phyloP scores from a whole-genome alignment of 2,888 invertebrate species.

The Sinohyriopsis cumingii region DNA sequence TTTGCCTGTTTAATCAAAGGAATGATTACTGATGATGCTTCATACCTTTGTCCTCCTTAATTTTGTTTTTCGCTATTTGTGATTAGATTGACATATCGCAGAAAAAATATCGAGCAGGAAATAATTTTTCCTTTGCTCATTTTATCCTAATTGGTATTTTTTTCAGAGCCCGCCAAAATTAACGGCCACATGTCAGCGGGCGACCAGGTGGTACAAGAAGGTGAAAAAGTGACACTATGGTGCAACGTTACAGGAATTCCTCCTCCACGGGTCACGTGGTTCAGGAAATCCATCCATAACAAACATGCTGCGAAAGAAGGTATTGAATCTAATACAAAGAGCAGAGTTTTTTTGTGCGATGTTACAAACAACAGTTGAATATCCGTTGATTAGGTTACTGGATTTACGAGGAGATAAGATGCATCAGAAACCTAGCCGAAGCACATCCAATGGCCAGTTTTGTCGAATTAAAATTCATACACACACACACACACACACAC shows the following conservation, averaged over 20 bases:
- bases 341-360: not conserved
- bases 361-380: not conserved
- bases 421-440: too few relatives aligned
- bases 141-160: not conserved
- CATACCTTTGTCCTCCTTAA: too few relatives aligned
- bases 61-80: too few relatives aligned
- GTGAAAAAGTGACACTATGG: constrained; percentile 92
- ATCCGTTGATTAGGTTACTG: too few relatives aligned
- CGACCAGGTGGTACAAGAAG: constrained; percentile 92
- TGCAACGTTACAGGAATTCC: constrained; percentile 85
- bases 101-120: not conserved
- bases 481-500: too few relatives aligned
- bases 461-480: too few relatives aligned
- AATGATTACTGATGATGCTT: too few relatives aligned
- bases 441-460: too few relatives aligned
- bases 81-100: too few relatives aligned
- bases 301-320: constrained; percentile 45
- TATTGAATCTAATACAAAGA: constrained; percentile 9
- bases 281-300: constrained; percentile 50
- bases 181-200: constrained; percentile 88
- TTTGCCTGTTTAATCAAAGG: too few relatives aligned
- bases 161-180: constrained; percentile 93
- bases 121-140: not conserved
- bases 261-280: constrained; percentile 94
- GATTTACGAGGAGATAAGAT: too few relatives aligned